Conservation (phyloP, 2,113 vertebrate genomes). For the Lasiurus cinereus region DNA sequence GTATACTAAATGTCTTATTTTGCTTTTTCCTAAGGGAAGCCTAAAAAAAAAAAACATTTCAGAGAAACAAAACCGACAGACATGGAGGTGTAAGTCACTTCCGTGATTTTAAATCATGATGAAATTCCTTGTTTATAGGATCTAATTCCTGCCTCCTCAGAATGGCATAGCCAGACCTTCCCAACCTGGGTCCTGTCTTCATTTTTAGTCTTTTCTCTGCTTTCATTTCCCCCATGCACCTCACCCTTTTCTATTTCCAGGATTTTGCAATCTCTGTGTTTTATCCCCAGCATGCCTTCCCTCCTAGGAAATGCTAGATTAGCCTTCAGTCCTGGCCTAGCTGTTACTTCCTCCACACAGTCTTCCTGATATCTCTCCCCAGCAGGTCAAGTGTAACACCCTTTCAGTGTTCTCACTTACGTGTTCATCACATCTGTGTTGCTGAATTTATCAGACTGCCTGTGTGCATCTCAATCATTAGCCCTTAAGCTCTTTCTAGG, state of each 20-base stretch:
- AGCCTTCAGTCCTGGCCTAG: neutral
- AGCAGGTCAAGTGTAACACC: neutral
- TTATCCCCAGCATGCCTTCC: neutral
- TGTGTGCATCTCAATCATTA: neutral
- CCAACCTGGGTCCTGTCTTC: neutral
- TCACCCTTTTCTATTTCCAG: neutral
- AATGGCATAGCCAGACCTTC: neutral
- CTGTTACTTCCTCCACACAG: neutral
- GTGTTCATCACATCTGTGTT: neutral
- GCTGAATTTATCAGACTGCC: neutral
- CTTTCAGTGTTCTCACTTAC: neutral
- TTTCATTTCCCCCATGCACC: neutral
- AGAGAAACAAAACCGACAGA: slow-evolving; percentile 1
- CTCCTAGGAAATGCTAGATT: neutral
- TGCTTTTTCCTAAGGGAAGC: neutral
- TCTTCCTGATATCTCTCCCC: neutral
- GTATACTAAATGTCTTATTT: slow-evolving; percentile 5
- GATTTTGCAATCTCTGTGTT: neutral
- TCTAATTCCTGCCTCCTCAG: neutral
- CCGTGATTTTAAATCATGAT: neutral
- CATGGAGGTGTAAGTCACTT: neutral
- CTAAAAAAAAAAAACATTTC: neutral
- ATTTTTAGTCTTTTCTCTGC: neutral
- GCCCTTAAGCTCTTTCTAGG: neutral
- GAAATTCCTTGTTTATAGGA: neutral